Conservation (phyloP, 2,888 invertebrate species). For the Panzeria rudis region DNA sequence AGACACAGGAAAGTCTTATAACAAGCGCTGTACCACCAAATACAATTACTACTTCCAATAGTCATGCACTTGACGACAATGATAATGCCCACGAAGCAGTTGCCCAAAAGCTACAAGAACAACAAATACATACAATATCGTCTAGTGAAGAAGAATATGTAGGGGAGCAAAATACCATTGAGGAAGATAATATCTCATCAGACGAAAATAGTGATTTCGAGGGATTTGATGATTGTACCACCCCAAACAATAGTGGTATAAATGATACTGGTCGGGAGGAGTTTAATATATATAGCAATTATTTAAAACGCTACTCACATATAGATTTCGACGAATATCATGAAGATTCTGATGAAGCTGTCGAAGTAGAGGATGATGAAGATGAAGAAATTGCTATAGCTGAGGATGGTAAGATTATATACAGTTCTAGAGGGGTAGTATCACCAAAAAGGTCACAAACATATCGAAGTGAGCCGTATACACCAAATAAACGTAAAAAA, state of each 20-base stretch:
- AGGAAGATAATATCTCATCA: slow-evolving; percentile 38
- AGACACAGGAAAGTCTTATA: not conserved
- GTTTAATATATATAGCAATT: slow-evolving; percentile 12
- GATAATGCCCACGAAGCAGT: not conserved
- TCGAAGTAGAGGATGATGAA: slow-evolving; percentile 47
- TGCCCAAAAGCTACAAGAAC: slow-evolving; percentile 10
- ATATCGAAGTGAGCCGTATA: slow-evolving; percentile 30
- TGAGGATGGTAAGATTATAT: slow-evolving; percentile 35
- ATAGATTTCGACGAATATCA: slow-evolving; percentile 41
- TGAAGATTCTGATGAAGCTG: slow-evolving; percentile 46
- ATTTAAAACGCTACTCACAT: slow-evolving; percentile 37
- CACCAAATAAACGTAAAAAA: slow-evolving; percentile 59
- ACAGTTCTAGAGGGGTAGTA: not conserved
- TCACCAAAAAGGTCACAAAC: slow-evolving; percentile 25
- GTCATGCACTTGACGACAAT: not conserved
- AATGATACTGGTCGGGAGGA: slow-evolving; percentile 29
- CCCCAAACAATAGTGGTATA: slow-evolving; percentile 24
- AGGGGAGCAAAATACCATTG: slow-evolving; percentile 13
- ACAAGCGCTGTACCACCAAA: not conserved
- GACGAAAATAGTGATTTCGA: slow-evolving; percentile 54
- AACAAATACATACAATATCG: slow-evolving; percentile 68
- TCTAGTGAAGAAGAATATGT: slow-evolving; percentile 61
- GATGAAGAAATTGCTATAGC: slow-evolving; percentile 49
- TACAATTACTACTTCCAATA: not conserved
- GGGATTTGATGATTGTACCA: slow-evolving; percentile 58